Percentiles rank a stretch among this genome's conserved stretches.
Evolutionary conservation across 2,888 invertebrate species (phyloP).

Genomic region (Allophyes oxyacanthae): DNA sequence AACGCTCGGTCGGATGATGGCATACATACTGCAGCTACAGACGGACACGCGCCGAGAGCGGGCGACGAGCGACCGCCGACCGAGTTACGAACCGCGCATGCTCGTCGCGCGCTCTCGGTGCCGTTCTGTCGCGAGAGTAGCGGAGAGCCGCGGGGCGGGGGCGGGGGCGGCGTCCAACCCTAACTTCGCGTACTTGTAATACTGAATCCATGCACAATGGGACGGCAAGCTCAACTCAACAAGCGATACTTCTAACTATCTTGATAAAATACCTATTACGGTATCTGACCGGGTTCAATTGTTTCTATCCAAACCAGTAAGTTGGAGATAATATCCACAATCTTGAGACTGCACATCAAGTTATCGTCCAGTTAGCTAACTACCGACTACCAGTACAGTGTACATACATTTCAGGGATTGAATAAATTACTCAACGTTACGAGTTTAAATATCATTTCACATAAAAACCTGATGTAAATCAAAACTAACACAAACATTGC

Average conservation of each 20-base stretch:
- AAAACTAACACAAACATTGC: slow-evolving; percentile 50
- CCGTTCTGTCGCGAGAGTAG: no score
- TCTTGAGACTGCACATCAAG: slow-evolving; percentile 12
- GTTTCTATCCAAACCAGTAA: slow-evolving; percentile 16
- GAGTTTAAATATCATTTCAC: slow-evolving; percentile 49
- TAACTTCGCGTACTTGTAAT: slow-evolving; percentile 37
- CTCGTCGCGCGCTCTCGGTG: slow-evolving; percentile 17
- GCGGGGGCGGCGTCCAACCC: slow-evolving; percentile 6
- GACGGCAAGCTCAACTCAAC: slow-evolving; percentile 60
- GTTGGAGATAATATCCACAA: slow-evolving; percentile 23
- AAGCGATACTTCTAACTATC: slow-evolving; percentile 54
- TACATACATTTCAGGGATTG: slow-evolving; percentile 45
- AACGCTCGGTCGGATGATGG: slow-evolving; percentile 77
- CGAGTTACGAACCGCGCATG: no score
- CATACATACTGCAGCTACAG: slow-evolving; percentile 52
- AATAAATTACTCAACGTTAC: slow-evolving; percentile 53
- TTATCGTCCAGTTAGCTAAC: slow-evolving; percentile 20
- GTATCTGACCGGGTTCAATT: slow-evolving; percentile 13
- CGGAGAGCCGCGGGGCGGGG: slow-evolving; percentile 1
- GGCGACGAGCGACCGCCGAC: slow-evolving; percentile 15
- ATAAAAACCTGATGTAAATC: slow-evolving; percentile 62
- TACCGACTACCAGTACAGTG: slow-evolving; percentile 45
- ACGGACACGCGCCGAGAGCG: slow-evolving; percentile 12
- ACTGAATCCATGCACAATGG: slow-evolving; percentile 67
- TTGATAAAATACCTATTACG: slow-evolving; percentile 32